A percentile compares a stretch with the other conserved stretches of the same genome.
Evolutionary conservation across 2,797 vertebrate genomes (phyloP).

Genomic region (Fratercula arctica): DNA sequence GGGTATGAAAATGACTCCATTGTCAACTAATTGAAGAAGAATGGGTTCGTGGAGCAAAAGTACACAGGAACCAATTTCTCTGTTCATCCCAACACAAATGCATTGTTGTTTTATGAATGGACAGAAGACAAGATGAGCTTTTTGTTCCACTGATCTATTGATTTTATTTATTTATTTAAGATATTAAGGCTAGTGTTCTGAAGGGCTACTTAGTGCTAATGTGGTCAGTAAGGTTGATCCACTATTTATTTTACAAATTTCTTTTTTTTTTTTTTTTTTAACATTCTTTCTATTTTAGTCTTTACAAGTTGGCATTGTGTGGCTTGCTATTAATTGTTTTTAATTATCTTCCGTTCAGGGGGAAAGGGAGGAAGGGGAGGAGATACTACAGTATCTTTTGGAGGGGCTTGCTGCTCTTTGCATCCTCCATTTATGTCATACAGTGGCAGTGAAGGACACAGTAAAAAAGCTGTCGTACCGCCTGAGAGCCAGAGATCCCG

Average conservation of each 20-base stretch:
- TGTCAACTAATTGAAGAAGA: constrained; percentile 30
- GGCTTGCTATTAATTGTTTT: background rate
- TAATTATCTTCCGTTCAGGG: background rate
- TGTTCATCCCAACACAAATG: background rate
- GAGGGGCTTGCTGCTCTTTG: background rate
- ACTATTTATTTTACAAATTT: background rate
- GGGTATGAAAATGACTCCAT: background rate
- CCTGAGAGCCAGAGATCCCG: background rate
- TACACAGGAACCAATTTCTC: background rate
- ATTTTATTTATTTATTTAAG: constrained; percentile 21
- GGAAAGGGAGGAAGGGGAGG: background rate
- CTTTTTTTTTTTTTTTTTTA: background rate
- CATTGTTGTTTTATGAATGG: background rate
- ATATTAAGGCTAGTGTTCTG: background rate
- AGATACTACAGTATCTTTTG: background rate
- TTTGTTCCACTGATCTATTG: background rate
- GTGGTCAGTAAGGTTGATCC: background rate
- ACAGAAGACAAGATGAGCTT: constrained; percentile 16
- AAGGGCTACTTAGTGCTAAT: background rate
- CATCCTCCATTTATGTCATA: background rate
- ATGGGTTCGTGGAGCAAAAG: background rate
- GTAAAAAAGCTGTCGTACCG: background rate
- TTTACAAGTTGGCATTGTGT: background rate
- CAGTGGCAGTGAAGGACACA: background rate
- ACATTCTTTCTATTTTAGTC: background rate